Conservation (phyloP, 2,888 invertebrate genomes). For the Eupithecia insigniata region DNA sequence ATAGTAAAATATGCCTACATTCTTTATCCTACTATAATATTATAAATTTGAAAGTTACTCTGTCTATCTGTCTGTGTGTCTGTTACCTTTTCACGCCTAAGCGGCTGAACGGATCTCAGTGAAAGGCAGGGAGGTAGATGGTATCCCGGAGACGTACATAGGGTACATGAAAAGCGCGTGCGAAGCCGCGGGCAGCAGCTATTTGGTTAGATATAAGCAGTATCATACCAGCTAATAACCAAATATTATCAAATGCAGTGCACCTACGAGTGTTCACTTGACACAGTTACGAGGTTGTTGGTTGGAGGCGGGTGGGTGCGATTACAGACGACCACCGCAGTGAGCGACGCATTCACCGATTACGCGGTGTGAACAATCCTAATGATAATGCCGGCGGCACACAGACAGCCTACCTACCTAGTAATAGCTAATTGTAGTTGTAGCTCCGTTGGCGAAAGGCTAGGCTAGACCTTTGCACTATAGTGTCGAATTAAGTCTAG, state of each 20-base stretch:
- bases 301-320: background rate
- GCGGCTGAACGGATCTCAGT: too few species aligned
- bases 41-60: too few species aligned
- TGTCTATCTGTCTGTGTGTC: too few species aligned
- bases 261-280: constrained; percentile 7
- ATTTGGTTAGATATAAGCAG: background rate
- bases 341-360: background rate
- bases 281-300: background rate
- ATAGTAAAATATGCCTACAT: too few species aligned
- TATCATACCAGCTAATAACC: background rate
- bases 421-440: background rate
- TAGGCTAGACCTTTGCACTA: background rate
- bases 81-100: too few species aligned
- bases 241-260: background rate
- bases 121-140: too few species aligned
- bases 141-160: too few species aligned
- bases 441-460: background rate
- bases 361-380: background rate
- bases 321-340: background rate
- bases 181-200: too few species aligned
- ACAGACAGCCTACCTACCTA: background rate
- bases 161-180: too few species aligned
- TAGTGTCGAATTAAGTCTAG: too few species aligned
- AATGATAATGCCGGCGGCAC: background rate
- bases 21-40: too few species aligned